phyloP scores from a whole-genome alignment of 2,888 invertebrate genomes.

The Neoitamus cyanurus region DNA sequence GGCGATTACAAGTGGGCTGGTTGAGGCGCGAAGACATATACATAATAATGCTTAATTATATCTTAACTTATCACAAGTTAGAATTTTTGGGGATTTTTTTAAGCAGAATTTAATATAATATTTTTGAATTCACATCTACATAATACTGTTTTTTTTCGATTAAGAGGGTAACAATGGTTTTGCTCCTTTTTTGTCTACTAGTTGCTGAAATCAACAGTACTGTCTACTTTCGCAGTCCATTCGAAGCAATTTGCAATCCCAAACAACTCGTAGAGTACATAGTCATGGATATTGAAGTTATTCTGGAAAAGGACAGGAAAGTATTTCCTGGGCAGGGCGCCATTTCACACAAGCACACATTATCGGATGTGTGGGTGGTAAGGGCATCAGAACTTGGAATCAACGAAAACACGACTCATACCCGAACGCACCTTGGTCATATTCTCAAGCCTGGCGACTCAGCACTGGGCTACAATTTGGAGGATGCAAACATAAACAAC shows the following conservation, averaged over 20 bases:
- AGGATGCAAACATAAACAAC: conserved; percentile 93
- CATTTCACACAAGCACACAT: conserved; percentile 85
- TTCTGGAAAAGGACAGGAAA: conserved; percentile 74
- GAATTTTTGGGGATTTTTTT: too few relatives aligned
- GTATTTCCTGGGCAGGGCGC: conserved; percentile 89
- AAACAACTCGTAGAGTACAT: conserved; percentile 92
- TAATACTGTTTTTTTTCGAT: too few relatives aligned
- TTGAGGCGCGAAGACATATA: too few relatives aligned
- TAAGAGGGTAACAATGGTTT: too few relatives aligned
- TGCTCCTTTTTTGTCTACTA: conserved; percentile 64
- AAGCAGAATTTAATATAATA: too few relatives aligned
- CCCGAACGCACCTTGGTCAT: conserved; percentile 94
- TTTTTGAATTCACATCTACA: too few relatives aligned
- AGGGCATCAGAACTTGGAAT: conserved; percentile 87
- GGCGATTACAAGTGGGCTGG: too few relatives aligned
- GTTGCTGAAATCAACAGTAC: conserved; percentile 86
- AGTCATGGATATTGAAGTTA: conserved; percentile 90
- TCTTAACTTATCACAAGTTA: too few relatives aligned
- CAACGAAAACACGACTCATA: conserved; percentile 83
- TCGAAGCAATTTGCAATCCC: conserved; percentile 87
- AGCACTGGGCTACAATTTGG: conserved; percentile 90
- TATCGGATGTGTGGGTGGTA: conserved; percentile 95
- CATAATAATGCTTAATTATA: too few relatives aligned
- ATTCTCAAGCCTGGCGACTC: conserved; percentile 92
- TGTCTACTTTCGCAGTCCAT: conserved; percentile 88